phyloP scores from a whole-genome alignment of 2,797 vertebrate species.

The Thunnus albacares region DNA sequence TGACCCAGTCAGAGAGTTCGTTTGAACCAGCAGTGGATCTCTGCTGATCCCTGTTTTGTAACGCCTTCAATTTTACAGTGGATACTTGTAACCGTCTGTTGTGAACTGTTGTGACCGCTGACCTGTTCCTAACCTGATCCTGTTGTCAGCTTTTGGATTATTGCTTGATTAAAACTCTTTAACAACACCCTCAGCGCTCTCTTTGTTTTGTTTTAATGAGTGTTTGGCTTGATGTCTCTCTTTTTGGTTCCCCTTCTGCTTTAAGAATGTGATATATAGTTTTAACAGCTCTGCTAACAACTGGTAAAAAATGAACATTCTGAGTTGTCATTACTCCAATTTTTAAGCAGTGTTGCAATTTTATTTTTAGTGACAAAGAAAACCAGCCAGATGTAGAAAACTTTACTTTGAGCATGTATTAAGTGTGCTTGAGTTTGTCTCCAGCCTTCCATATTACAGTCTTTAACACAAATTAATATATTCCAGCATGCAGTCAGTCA shows the following conservation, averaged over 20 bases:
- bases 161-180: constrained; percentile 88
- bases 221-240: constrained; percentile 11
- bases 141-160: constrained; percentile 77
- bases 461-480: not conserved
- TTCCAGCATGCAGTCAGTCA: constrained; percentile 20
- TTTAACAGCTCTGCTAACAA: constrained; percentile 59
- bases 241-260: constrained; percentile 24
- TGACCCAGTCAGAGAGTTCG: constrained; percentile 53
- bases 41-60: constrained; percentile 55
- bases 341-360: not conserved
- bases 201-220: constrained; percentile 60
- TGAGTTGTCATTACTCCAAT: not conserved
- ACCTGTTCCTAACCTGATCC: constrained; percentile 76
- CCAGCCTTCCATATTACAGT: not conserved
- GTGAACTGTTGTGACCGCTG: constrained; percentile 63
- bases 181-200: constrained; percentile 73
- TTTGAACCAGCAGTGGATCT: constrained; percentile 43
- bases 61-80: constrained; percentile 68
- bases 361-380: not conserved
- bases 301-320: not conserved
- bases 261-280: not conserved
- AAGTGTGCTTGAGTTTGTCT: not conserved
- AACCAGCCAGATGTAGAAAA: not conserved
- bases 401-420: not conserved
- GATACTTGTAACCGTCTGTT: constrained; percentile 74